phyloP scores from a whole-genome alignment of 2,888 invertebrate genomes.

The Drosophila recens region DNA sequence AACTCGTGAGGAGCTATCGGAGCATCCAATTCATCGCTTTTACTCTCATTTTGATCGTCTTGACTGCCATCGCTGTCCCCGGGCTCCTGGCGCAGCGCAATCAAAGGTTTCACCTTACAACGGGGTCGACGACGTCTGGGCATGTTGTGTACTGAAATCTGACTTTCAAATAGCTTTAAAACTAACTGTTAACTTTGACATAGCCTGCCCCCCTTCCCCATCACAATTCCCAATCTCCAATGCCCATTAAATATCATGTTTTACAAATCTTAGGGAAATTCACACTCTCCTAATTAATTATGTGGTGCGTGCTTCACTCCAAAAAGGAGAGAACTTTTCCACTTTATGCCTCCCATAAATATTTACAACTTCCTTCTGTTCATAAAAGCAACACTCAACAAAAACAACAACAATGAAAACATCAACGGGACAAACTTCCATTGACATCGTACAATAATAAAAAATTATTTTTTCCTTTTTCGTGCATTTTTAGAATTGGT shows the following conservation, averaged over 20 bases:
- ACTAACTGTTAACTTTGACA: conserved; percentile 26
- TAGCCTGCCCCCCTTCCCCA: conserved; percentile 23
- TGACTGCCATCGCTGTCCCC: conserved; percentile 43
- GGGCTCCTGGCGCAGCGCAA: conserved; percentile 24
- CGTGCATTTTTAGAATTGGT: conserved; percentile 50
- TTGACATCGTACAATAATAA: conserved; percentile 48
- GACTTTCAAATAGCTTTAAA: conserved; percentile 26
- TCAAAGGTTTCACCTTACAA: conserved; percentile 56
- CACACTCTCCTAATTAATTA: conserved; percentile 75
- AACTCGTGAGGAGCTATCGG: conserved; percentile 1
- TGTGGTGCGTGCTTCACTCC: conserved; percentile 44
- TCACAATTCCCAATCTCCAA: neutral
- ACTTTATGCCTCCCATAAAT: conserved; percentile 68
- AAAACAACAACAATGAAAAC: conserved; percentile 28
- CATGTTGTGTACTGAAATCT: conserved; percentile 54
- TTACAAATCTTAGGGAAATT: conserved; percentile 53
- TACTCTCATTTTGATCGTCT: conserved; percentile 24
- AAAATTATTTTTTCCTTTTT: conserved; percentile 46
- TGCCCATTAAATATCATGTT: conserved; percentile 5
- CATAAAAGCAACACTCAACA: conserved; percentile 52
- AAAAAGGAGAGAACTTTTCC: conserved; percentile 37
- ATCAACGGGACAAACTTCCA: conserved; percentile 13
- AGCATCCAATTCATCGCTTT: conserved; percentile 31
- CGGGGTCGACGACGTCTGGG: conserved; percentile 67
- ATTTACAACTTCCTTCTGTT: conserved; percentile 74